phyloP scores from a whole-genome alignment of 2,113 vertebrate species.

The Pelecanoides urinatrix region DNA sequence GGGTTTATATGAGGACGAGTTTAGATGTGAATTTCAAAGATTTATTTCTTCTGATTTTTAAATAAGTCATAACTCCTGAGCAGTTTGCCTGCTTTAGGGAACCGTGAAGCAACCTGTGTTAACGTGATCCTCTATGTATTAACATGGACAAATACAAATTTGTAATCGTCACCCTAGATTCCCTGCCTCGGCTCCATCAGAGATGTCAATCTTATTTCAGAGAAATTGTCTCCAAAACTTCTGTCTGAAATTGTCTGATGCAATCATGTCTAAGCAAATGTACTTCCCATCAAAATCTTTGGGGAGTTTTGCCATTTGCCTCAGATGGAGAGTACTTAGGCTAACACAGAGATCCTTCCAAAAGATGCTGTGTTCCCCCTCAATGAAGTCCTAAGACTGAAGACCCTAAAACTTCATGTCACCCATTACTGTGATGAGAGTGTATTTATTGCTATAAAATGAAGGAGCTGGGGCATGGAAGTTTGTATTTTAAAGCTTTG shows the following conservation, averaged over 20 bases:
- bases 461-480: neutral
- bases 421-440: neutral
- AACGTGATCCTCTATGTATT: neutral
- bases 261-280: neutral
- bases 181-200: neutral
- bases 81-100: neutral
- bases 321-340: neutral
- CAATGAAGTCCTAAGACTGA: neutral
- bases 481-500: slow-evolving; percentile 57
- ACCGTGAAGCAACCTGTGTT: neutral
- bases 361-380: neutral
- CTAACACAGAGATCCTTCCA: neutral
- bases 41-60: neutral
- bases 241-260: neutral
- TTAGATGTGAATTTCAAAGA: slow-evolving; percentile 10
- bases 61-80: neutral
- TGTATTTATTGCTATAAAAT: slow-evolving; percentile 44
- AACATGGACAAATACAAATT: neutral
- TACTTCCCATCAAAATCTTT: neutral
- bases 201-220: neutral
- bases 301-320: neutral
- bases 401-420: slow-evolving; percentile 16
- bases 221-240: neutral
- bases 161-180: neutral
- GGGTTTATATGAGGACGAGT: neutral